phyloP scores from a whole-genome alignment of 2,113 vertebrate genomes.

The Spizaetus ornatus region DNA sequence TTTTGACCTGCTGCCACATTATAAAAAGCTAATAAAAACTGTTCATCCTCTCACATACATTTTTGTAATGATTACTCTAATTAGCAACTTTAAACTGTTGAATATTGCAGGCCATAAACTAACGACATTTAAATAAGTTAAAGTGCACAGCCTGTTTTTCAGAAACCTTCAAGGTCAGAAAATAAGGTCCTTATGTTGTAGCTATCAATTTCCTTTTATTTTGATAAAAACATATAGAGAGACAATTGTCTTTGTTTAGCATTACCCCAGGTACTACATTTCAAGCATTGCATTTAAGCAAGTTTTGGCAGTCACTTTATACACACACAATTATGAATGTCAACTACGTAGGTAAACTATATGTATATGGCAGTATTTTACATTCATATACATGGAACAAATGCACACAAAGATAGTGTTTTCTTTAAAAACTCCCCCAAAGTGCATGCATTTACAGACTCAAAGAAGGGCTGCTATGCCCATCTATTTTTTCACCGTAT shows the following conservation, averaged over 20 bases:
- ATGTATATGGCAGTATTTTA: not conserved
- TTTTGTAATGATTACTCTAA: constrained; percentile 9
- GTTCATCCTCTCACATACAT: not conserved
- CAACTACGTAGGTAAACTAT: accelerated
- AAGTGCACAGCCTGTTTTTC: not conserved
- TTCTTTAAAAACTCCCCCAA: not conserved
- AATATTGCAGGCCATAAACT: constrained; percentile 3
- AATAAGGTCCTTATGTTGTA: not conserved
- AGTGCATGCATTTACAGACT: accelerated
- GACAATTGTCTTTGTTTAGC: not conserved
- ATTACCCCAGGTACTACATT: not conserved
- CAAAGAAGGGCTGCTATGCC: not conserved
- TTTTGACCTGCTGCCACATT: constrained; percentile 26
- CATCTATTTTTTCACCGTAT: not conserved
- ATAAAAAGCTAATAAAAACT: constrained; percentile 35
- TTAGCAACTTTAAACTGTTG: constrained; percentile 14
- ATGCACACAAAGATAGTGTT: not conserved
- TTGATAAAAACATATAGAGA: not conserved
- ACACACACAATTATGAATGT: not conserved
- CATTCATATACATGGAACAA: not conserved
- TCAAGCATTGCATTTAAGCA: not conserved
- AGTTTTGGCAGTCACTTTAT: not conserved
- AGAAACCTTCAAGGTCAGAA: not conserved
- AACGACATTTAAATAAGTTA: constrained; percentile 18
- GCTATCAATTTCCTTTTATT: not conserved